phyloP scores from a whole-genome alignment of 1,140 invertebrate genomes.

The Acromyrmex charruanus region DNA sequence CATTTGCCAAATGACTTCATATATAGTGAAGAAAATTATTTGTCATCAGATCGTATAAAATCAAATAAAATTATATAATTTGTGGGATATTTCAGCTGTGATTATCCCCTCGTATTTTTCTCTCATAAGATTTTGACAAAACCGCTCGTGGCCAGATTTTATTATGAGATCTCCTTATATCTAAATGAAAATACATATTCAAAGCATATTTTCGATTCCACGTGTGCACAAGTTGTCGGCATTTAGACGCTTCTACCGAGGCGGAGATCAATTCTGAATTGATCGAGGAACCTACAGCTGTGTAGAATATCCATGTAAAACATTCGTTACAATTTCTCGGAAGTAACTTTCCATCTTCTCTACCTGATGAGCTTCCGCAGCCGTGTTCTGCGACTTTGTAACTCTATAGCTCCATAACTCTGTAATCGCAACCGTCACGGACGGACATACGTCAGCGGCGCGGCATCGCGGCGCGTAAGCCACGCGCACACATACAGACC shows the following conservation, averaged over 20 bases:
- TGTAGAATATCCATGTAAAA: neutral
- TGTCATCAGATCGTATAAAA: too few relatives aligned
- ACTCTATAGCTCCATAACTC: neutral
- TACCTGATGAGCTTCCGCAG: conserved; percentile 1
- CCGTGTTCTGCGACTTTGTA: conserved; percentile 14
- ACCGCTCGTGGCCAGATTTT: too few relatives aligned
- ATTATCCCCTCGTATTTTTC: too few relatives aligned
- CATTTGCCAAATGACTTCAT: too few relatives aligned
- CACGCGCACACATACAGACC: neutral
- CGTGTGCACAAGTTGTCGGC: neutral
- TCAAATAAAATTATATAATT: too few relatives aligned
- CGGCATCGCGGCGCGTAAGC: conserved; percentile 33
- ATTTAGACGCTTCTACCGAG: neutral
- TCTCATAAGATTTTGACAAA: too few relatives aligned
- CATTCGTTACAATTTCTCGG: conserved; percentile 15
- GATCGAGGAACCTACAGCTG: neutral
- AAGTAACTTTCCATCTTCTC: neutral
- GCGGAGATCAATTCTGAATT: neutral
- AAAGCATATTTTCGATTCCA: neutral
- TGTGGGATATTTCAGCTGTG: too few relatives aligned
- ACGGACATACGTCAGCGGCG: conserved; percentile 28
- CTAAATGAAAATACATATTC: neutral
- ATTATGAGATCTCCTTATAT: too few relatives aligned
- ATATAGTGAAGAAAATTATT: too few relatives aligned
- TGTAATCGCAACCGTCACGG: conserved; percentile 9